Evolutionary conservation across 2,888 invertebrate genomes (phyloP).

Genomic region (Brachyptera risi): DNA sequence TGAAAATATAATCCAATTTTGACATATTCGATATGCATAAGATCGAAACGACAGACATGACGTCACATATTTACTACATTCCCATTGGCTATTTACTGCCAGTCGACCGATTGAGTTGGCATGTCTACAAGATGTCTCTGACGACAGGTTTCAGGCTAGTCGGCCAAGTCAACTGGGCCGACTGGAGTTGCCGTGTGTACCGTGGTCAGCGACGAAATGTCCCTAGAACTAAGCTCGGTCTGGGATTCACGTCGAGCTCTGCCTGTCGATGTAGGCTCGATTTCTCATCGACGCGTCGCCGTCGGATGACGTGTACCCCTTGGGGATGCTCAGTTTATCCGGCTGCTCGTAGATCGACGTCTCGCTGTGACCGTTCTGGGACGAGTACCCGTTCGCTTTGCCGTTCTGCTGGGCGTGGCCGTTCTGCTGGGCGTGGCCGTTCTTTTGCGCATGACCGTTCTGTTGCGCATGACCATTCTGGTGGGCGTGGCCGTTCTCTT

Average conservation of each 20-base stretch:
- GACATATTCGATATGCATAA: too few relatives aligned
- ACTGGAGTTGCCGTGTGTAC: too few relatives aligned
- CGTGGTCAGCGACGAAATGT: too few relatives aligned
- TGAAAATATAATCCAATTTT: too few relatives aligned
- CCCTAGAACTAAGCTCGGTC: neutral
- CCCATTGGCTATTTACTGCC: too few relatives aligned
- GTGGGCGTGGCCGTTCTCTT: constrained; percentile 24
- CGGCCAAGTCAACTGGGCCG: too few relatives aligned
- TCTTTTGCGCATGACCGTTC: neutral
- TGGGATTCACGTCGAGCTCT: constrained; percentile 9
- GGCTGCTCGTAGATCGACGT: constrained; percentile 38
- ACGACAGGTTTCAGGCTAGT: too few relatives aligned
- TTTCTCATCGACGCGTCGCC: constrained; percentile 47
- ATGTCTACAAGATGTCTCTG: too few relatives aligned
- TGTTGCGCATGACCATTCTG: constrained; percentile 18
- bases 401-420: constrained; percentile 1
- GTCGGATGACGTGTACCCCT: constrained; percentile 47
- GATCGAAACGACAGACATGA: too few relatives aligned
- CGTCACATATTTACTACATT: too few relatives aligned
- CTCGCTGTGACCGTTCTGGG: neutral
- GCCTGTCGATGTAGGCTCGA: constrained; percentile 48
- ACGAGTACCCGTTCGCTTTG: neutral
- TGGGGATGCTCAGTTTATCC: constrained; percentile 46
- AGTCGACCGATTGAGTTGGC: too few relatives aligned
- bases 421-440: constrained; percentile 28